Conservation (phyloP, 2,113 vertebrate species). For the Odocoileus virginianus region DNA sequence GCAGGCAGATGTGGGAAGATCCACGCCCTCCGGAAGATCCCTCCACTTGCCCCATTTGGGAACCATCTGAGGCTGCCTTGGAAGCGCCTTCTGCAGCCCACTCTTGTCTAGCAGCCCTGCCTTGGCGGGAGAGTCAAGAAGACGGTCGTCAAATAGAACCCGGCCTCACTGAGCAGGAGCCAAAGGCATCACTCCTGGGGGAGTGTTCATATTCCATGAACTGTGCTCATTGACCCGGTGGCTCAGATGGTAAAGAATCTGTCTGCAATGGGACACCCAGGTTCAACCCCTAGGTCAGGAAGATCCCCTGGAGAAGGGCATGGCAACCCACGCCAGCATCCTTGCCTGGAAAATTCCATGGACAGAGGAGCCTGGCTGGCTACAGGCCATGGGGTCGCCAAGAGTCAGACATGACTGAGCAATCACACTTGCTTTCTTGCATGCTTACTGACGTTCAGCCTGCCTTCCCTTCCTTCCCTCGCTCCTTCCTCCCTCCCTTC, state of each 20-base stretch:
- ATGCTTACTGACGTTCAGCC: neutral
- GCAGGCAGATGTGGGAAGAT: neutral
- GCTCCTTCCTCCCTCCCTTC: neutral
- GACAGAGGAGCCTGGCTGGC: neutral
- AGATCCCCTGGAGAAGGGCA: neutral
- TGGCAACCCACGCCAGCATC: neutral
- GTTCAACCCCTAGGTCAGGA: neutral
- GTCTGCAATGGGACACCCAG: neutral
- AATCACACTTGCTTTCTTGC: neutral
- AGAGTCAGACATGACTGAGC: neutral
- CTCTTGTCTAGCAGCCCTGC: neutral
- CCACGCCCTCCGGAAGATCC: neutral
- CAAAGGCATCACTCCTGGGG: neutral
- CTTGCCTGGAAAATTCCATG: neutral
- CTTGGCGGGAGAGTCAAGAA: neutral
- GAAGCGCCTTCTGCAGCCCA: neutral
- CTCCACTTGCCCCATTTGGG: neutral
- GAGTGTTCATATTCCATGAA: neutral
- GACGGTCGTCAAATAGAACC: accelerated
- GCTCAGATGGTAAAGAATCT: neutral
- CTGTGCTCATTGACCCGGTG: neutral
- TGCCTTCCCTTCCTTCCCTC: neutral
- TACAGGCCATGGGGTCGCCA: neutral
- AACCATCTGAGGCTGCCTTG: neutral
- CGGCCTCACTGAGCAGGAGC: accelerated